Evolutionary conservation across 1,140 invertebrate species (phyloP).

Genomic region (Microplitis demolitor): DNA sequence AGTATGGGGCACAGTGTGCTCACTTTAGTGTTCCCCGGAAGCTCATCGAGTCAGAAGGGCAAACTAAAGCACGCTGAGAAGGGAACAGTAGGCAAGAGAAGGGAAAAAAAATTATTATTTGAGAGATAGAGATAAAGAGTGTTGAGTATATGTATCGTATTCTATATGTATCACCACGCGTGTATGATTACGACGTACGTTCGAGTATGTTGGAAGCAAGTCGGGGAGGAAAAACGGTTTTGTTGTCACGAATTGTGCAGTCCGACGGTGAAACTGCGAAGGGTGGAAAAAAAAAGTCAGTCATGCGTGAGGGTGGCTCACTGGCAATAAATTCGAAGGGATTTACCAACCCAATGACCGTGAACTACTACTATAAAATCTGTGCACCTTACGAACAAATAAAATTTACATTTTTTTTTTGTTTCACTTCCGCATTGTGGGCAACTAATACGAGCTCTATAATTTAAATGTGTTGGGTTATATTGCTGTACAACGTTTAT

Average conservation of each 20-base stretch:
- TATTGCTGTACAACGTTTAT: too few relatives aligned
- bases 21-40: slow-evolving; percentile 1
- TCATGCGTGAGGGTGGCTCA: not conserved
- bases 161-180: slow-evolving; percentile 21
- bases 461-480: not conserved
- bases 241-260: not conserved
- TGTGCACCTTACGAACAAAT: slow-evolving; percentile 1
- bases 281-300: not conserved
- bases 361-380: slow-evolving; percentile 8
- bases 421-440: slow-evolving; percentile 8
- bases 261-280: not conserved
- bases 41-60: slow-evolving; percentile 6
- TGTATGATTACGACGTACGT: slow-evolving; percentile 6
- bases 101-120: not conserved
- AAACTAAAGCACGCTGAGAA: not conserved
- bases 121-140: not conserved
- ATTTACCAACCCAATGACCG: slow-evolving; percentile 14
- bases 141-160: slow-evolving; percentile 6
- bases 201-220: too few relatives aligned
- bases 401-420: not conserved
- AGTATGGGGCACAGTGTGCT: too few relatives aligned
- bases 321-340: slow-evolving; percentile 8
- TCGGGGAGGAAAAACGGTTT: slow-evolving; percentile 8
- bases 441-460: not conserved
- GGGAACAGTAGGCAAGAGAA: not conserved